Conservation (phyloP, 1,140 invertebrate species). For the Lepidostoma basale region DNA sequence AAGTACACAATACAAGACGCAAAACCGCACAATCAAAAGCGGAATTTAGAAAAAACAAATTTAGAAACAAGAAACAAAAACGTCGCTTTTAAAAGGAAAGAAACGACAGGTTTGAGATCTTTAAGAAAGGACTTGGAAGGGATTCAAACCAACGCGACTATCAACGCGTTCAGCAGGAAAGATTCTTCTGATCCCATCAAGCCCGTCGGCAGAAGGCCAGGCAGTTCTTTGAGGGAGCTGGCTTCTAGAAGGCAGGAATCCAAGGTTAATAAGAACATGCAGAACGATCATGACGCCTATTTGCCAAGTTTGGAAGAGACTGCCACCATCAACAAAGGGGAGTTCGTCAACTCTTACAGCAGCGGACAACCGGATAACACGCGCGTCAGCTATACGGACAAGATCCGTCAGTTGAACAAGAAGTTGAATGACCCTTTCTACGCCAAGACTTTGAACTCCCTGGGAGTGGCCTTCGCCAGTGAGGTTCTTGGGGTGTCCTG, state of each 20-base stretch:
- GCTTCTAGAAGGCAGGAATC: slow-evolving; percentile 48
- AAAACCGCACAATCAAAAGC: not conserved
- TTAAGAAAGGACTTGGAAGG: not conserved
- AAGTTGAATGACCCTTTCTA: slow-evolving; percentile 58
- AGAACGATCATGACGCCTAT: slow-evolving; percentile 50
- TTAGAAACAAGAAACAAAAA: not conserved
- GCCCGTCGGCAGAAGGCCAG: not conserved
- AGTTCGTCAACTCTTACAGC: slow-evolving; percentile 47
- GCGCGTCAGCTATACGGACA: slow-evolving; percentile 50
- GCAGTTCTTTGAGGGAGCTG: slow-evolving; percentile 38
- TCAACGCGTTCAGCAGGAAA: slow-evolving; percentile 14
- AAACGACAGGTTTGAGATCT: not conserved
- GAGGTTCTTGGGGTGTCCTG: slow-evolving; percentile 57
- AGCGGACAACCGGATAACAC: slow-evolving; percentile 44
- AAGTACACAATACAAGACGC: not conserved
- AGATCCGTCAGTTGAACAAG: slow-evolving; percentile 49
- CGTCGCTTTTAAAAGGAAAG: not conserved
- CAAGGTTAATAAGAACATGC: slow-evolving; percentile 55
- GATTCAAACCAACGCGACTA: not conserved
- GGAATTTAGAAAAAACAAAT: slow-evolving; percentile 10
- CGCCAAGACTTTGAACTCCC: slow-evolving; percentile 49
- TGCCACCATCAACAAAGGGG: slow-evolving; percentile 49
- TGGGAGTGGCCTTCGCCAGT: slow-evolving; percentile 47
- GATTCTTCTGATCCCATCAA: not conserved
- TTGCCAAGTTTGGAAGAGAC: slow-evolving; percentile 46